A percentile compares a stretch with the other conserved stretches of the same genome.
phyloP scores from a whole-genome alignment of 2,888 invertebrate species.

The Cabera pusaria region DNA sequence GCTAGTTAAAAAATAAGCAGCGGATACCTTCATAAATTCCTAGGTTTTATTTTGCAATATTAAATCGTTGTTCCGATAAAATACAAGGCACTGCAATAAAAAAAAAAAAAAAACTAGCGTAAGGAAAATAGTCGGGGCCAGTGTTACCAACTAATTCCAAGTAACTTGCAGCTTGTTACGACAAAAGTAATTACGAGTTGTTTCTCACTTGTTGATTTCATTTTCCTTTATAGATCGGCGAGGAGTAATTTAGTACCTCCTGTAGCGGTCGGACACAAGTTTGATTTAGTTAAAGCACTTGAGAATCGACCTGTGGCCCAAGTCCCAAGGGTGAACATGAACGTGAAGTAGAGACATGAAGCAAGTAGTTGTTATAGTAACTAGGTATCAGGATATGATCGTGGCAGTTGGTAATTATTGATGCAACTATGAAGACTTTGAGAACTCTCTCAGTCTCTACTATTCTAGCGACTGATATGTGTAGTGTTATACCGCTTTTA shows the following conservation, averaged over 20 bases:
- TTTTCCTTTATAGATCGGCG: constrained; percentile 45
- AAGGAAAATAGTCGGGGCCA: constrained; percentile 27
- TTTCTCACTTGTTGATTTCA: constrained; percentile 52
- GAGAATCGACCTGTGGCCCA: too few relatives aligned
- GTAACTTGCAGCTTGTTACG: constrained; percentile 37
- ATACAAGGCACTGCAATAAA: constrained; percentile 14
- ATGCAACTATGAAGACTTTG: too few relatives aligned
- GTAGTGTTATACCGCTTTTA: too few relatives aligned
- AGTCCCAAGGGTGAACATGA: too few relatives aligned
- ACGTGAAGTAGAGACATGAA: too few relatives aligned
- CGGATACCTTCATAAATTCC: constrained; percentile 5
- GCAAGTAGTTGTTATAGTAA: too few relatives aligned
- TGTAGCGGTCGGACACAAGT: constrained; percentile 25
- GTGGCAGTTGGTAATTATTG: too few relatives aligned
- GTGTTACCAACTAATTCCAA: constrained; percentile 41
- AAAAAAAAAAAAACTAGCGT: constrained; percentile 11
- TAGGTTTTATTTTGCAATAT: constrained; percentile 17
- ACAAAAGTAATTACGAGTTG: constrained; percentile 49
- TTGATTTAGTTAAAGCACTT: constrained; percentile 27
- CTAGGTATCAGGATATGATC: too few relatives aligned
- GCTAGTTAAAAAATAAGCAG: too few relatives aligned
- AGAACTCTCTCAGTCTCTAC: too few relatives aligned
- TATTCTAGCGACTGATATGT: too few relatives aligned
- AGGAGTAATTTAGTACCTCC: constrained; percentile 44
- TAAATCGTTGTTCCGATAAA: constrained; percentile 6